Base-by-base conservation (phyloP, 2,888 invertebrate genomes). In the Dascillus cervinus region DNA sequence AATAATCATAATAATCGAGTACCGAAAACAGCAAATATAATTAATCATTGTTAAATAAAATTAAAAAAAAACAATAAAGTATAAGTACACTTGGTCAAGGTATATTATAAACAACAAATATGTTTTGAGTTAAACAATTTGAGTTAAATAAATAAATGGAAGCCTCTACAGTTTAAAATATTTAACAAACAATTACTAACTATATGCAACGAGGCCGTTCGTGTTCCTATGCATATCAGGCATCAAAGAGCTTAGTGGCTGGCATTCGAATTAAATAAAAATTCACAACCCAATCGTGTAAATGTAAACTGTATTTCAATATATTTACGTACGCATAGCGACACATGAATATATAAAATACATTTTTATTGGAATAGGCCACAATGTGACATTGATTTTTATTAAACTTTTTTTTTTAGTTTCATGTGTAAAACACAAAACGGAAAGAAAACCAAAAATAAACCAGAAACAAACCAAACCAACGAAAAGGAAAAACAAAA, bases 161-260 rank as follows among this genome's bases (percentile, higher is more conserved):
- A 62, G 62, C 62, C 61, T 61, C 64, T 63, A 64, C 61, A 54
- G 48, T 52, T n/a, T n/a, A n/a, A n/a, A n/a, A n/a, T 57, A 53
- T 58, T 56, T 52, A 56, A 61, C 59, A 59, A 58, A 58, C 55
- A 59, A 55, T 48, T 6, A 51, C 55, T 55, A 53, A 50, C 55
- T 58, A 56, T 56, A 56, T 57, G 62, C 59, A 60, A 58, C 44
- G 55, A 58, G 59, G 57, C 58, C 50, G 43, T 50, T 45, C 46
- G 45, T 42, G 27, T 13, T 39, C 39, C 32, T 37, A 27, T 35
- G 39, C 39, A 32, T 13, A 22, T 27, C 58, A 62, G 58, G 58
- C 60, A 62, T 58, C 44, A 51, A 53, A 44, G 52, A 51, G 43
- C 46, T 50, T 48, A n/a, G n/a, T n/a, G n/a, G 46, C 46, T 44